Conservation (phyloP, 1,140 invertebrate species). For the Tyrophagus putrescentiae region DNA sequence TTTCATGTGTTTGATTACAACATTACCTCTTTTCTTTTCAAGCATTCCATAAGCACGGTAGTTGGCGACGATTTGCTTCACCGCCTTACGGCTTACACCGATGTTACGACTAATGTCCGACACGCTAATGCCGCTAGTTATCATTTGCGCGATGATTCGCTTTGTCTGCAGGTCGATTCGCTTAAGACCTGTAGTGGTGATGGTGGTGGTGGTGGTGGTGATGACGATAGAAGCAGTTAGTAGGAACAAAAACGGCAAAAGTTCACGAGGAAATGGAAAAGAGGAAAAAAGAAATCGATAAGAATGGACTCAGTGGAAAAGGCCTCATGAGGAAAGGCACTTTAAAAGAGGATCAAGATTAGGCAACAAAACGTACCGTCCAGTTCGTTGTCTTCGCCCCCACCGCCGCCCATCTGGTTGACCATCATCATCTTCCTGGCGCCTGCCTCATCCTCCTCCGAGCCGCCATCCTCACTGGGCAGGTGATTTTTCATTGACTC, state of each 20-base stretch:
- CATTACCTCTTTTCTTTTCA: slow-evolving; percentile 15
- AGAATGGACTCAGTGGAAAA: too few relatives aligned
- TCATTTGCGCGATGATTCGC: not conserved
- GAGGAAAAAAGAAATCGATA: too few relatives aligned
- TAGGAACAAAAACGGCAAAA: too few relatives aligned
- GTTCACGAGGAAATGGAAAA: too few relatives aligned
- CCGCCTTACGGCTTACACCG: slow-evolving; percentile 8
- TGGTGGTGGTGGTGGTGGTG: too few relatives aligned
- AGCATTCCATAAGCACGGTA: slow-evolving; percentile 4
- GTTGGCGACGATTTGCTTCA: not conserved
- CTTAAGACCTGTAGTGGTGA: too few relatives aligned
- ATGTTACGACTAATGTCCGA: slow-evolving; percentile 11
- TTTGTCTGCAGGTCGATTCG: slow-evolving; percentile 13
- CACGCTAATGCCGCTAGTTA: not conserved
- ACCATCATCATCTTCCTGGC: not conserved
- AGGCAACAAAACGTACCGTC: not conserved
- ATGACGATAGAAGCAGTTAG: too few relatives aligned
- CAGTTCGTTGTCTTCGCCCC: not conserved
- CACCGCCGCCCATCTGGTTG: not conserved
- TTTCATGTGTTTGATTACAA: not conserved
- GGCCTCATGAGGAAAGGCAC: too few relatives aligned
- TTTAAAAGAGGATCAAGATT: too few relatives aligned
- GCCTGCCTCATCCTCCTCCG: not conserved
- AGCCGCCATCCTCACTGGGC: not conserved
- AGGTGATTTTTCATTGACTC: slow-evolving; percentile 2